These are phyloP conservation scores for Corvus cornix DNA, from an alignment of 2,113 vertebrate genomes.

Conservation along the genomic window DNA sequence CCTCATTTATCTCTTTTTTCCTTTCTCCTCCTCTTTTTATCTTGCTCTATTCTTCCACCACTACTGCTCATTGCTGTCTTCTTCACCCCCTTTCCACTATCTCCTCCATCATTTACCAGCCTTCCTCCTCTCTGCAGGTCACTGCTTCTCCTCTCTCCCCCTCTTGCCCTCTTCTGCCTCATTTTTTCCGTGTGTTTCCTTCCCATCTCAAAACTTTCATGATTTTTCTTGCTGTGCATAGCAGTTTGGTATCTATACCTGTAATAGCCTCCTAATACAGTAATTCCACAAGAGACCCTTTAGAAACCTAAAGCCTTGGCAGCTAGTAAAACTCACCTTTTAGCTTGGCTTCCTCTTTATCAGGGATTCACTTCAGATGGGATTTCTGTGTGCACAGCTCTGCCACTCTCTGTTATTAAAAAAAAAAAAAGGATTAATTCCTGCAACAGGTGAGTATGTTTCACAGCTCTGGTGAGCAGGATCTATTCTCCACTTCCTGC, in stretches of 20 bases:
- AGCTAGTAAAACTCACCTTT: constrained; percentile 37
- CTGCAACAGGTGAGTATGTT: neutral
- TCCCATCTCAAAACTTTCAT: neutral
- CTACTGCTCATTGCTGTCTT: neutral
- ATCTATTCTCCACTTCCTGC: neutral
- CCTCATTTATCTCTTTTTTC: constrained; percentile 53
- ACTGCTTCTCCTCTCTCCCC: neutral
- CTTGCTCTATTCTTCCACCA: neutral
- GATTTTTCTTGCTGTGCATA: neutral
- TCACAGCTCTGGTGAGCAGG: neutral
- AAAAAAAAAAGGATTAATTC: constrained; percentile 6
- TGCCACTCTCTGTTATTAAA: neutral
- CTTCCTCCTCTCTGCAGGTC: neutral
- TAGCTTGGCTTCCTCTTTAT: constrained; percentile 12
- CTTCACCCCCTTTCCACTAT: neutral
- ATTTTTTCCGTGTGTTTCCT: neutral
- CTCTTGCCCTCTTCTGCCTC: neutral
- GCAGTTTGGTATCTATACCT: neutral
- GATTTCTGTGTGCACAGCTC: constrained; percentile 7
- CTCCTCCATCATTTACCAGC: constrained; percentile 1
- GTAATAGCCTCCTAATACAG: neutral
- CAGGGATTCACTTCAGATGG: constrained; percentile 36
- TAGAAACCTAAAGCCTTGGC: constrained; percentile 4
- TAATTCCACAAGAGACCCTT: constrained; percentile 21
- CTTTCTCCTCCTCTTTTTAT: constrained; percentile 43